Base-by-base conservation (phyloP, 2,888 invertebrate species). In the Blastobasis lacticolella region DNA sequence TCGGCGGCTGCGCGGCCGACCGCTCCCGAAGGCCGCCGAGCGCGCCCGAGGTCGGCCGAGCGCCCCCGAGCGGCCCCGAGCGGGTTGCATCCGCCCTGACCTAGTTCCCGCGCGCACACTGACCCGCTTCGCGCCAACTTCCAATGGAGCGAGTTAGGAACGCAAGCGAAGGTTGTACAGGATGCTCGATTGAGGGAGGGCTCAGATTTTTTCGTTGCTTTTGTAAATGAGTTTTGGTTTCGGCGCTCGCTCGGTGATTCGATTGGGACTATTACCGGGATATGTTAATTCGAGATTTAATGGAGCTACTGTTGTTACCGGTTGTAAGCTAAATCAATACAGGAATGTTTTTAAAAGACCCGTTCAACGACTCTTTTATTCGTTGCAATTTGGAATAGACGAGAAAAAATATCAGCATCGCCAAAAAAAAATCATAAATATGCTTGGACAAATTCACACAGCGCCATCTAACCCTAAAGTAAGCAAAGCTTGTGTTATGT, bases 51-150 rank as follows among this genome's bases (percentile, higher is more conserved):
- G 60, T 56, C 48, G 42, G 45, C 59, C 59, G 69, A 49, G 62
- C 67, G 67, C 67, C 67, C 62, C 74, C 78, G 78, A 56, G 57
- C 55, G 56, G 63, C 61, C 49, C 57, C 44, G 59, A 58, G 38
- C 38, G 46, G 48, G 62, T 56, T 77, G 80, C 82, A 78, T 75
- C 75, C 78, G 73, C 82, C 77, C 76, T 87, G 87, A 86, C 87
- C 87, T 72, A 84, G 67, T 85, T 87, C 73, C 71, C 63, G 73
- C 75, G 68, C 69, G 78, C 80, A 82, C 81, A 81, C 67, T 78
- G 79, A 80, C 80, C 79, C 67, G 69, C 55, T 72, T 75, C 49
- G 60, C 59, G 57, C 54, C 54, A 57, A 61, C 62, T 60, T 61
- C 62, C 64, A 63, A 64, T 64, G 57, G 62, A 61, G 61, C 62